Percentiles rank a stretch among this genome's conserved stretches.
phyloP scores from a whole-genome alignment of 2,888 invertebrate species.

The Prosopocoilus inquinatus region DNA sequence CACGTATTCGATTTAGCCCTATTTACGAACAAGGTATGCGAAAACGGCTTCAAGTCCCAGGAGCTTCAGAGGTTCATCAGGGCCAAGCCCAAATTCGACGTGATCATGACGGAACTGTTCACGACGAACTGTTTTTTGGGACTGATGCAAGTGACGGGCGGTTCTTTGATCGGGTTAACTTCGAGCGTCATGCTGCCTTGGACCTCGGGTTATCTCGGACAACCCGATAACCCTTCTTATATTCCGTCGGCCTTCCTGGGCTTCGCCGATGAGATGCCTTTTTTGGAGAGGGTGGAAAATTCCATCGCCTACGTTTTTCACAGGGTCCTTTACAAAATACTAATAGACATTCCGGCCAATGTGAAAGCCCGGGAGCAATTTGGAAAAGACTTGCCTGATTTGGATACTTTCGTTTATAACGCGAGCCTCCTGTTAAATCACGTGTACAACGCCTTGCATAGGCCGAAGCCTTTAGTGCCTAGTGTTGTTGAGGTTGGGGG shows the following conservation, averaged over 20 bases:
- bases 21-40: slow-evolving; percentile 10
- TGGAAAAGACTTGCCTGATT: slow-evolving; percentile 33
- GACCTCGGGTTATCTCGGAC: slow-evolving; percentile 49
- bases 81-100: slow-evolving; percentile 56
- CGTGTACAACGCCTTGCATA: slow-evolving; percentile 50
- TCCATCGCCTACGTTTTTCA: slow-evolving; percentile 19
- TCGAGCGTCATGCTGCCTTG: slow-evolving; percentile 53
- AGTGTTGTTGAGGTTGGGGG: slow-evolving; percentile 56
- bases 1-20: slow-evolving; percentile 8
- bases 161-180: slow-evolving; percentile 55
- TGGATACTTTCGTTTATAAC: slow-evolving; percentile 49
- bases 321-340: slow-evolving; percentile 26
- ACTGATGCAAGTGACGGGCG: slow-evolving; percentile 59
- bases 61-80: slow-evolving; percentile 44
- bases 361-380: slow-evolving; percentile 25
- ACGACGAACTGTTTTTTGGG: slow-evolving; percentile 70
- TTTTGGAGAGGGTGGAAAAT: slow-evolving; percentile 26
- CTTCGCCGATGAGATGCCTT: slow-evolving; percentile 31
- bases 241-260: slow-evolving; percentile 50
- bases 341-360: slow-evolving; percentile 25
- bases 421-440: slow-evolving; percentile 53
- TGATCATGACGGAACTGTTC: slow-evolving; percentile 69
- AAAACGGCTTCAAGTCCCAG: slow-evolving; percentile 37
- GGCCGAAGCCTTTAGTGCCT: slow-evolving; percentile 51
- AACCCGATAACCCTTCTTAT: slow-evolving; percentile 51